Evolutionary conservation across 2,797 vertebrate genomes (phyloP).

Genomic region (Euphonia xanthogaster): DNA sequence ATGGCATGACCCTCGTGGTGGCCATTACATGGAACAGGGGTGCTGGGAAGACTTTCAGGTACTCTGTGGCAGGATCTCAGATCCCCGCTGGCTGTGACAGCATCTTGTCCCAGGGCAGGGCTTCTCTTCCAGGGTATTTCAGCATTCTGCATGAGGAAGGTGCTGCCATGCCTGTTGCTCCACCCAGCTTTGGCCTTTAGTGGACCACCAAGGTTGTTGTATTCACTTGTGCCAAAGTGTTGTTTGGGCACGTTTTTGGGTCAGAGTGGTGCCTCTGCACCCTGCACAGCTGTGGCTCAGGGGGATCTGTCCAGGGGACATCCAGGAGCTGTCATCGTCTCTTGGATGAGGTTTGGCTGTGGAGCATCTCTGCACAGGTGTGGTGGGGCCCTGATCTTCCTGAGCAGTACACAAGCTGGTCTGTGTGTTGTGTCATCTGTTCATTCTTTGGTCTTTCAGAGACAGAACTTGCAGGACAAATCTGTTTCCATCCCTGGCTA

Average conservation of each 20-base stretch:
- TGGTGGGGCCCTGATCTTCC: neutral
- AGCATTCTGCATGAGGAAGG: accelerated
- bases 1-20: accelerated
- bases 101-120: accelerated
- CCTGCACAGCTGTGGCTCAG: accelerated
- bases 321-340: accelerated
- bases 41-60: accelerated
- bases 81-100: accelerated
- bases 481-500: accelerated
- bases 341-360: neutral
- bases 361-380: neutral
- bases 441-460: neutral
- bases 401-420: neutral
- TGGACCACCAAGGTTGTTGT: neutral
- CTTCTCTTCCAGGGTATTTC: neutral
- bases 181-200: neutral
- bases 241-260: accelerated
- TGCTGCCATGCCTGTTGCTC: neutral
- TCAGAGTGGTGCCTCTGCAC: neutral
- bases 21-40: accelerated
- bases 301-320: neutral
- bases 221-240: accelerated
- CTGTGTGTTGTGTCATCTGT: neutral
- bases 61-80: neutral
- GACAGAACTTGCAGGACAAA: neutral